These are phyloP conservation scores for Mycetomoellerius zeteki DNA, from an alignment of 1,140 invertebrate species.

Conservation along the genomic window DNA sequence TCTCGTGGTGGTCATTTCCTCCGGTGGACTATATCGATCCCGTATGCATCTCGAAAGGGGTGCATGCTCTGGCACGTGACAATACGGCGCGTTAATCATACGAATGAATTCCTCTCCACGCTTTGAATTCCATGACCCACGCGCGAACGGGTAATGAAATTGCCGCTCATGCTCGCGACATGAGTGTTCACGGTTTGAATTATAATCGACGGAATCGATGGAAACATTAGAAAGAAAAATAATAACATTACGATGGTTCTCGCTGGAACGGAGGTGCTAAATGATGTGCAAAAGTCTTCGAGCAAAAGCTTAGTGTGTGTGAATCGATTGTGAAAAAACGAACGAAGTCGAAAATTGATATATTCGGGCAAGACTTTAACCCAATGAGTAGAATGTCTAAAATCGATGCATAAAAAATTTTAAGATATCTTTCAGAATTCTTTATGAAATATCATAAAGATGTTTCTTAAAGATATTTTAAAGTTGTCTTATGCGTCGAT, in stretches of 20 bases:
- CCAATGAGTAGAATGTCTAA: no score
- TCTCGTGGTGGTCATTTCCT: constrained; percentile 51
- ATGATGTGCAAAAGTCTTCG: not conserved
- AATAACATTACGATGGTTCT: not conserved
- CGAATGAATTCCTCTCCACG: constrained; percentile 64
- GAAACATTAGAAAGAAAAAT: not conserved
- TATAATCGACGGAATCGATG: constrained; percentile 57
- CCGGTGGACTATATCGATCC: constrained; percentile 56
- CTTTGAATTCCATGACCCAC: constrained; percentile 46
- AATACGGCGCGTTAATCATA: constrained; percentile 65
- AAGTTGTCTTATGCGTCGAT: no score
- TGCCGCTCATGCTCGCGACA: constrained; percentile 29
- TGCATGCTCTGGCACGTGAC: constrained; percentile 58
- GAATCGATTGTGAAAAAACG: not conserved
- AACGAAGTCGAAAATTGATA: not conserved
- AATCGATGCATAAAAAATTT: no score
- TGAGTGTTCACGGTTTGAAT: constrained; percentile 26
- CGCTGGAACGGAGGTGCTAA: not conserved
- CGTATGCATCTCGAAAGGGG: constrained; percentile 41
- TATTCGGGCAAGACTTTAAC: not conserved
- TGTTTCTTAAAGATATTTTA: no score
- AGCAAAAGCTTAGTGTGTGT: not conserved
- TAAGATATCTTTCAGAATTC: no score
- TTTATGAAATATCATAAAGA: no score
- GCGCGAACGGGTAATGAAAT: constrained; percentile 59